Conservation (phyloP, 1,140 invertebrate species). For the Palaemon carinicauda region DNA sequence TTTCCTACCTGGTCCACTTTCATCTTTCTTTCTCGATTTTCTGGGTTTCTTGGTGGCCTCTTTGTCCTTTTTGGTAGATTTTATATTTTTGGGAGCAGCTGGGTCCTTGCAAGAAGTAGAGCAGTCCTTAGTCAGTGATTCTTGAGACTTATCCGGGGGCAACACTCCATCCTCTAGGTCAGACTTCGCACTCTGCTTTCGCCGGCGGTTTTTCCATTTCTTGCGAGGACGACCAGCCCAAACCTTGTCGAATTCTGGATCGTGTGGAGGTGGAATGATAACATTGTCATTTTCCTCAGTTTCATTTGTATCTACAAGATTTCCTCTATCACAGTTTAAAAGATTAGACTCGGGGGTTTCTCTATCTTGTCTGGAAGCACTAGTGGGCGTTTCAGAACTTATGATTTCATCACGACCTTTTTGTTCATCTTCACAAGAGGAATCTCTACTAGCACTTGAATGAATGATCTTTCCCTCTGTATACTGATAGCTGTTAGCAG, state of each 20-base stretch:
- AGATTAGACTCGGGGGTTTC: no score
- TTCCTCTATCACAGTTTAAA: no score
- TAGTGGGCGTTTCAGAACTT: no score
- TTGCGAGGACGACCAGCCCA: background rate
- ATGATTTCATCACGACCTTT: background rate
- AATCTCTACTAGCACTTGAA: background rate
- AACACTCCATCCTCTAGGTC: no score
- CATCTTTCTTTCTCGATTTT: background rate
- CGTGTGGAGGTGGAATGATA: background rate
- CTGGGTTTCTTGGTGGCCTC: background rate
- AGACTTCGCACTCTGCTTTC: background rate
- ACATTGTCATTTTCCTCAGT: no score
- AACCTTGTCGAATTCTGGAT: background rate
- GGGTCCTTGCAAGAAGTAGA: background rate
- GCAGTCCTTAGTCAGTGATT: background rate
- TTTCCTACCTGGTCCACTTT: background rate
- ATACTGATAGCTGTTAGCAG: background rate
- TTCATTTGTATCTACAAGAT: no score
- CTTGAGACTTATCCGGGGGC: background rate
- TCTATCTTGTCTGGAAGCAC: no score
- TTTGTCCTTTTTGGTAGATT: conserved; percentile 5
- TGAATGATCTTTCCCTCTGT: background rate
- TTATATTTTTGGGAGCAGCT: background rate
- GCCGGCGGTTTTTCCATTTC: background rate
- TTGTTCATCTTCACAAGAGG: background rate